Conservation (phyloP, 2,888 invertebrate genomes). For the Polymixis lichenea region DNA sequence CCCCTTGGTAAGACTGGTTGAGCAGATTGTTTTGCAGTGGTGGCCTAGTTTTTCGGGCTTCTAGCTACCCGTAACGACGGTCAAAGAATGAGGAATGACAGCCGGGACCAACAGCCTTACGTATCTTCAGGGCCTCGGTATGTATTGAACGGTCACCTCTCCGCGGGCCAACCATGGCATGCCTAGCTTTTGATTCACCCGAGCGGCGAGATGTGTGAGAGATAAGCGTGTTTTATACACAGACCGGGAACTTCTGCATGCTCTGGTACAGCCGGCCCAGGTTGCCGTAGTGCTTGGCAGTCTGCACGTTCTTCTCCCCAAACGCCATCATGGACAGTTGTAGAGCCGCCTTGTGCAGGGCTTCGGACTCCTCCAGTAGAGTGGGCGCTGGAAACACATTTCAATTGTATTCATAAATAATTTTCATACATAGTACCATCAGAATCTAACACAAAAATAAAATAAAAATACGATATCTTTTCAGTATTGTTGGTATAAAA, state of each 20-base stretch:
- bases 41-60: too few species aligned
- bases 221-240: background rate
- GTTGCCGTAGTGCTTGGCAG: conserved; percentile 99
- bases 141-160: background rate
- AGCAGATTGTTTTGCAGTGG: too few species aligned
- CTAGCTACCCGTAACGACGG: too few species aligned
- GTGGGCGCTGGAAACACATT: conserved; percentile 83
- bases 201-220: background rate
- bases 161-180: too few species aligned
- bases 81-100: too few species aligned
- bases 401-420: background rate
- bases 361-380: conserved; percentile 94
- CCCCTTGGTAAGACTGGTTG: too few species aligned
- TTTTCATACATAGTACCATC: too few species aligned
- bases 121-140: background rate
- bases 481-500: too few species aligned
- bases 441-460: too few species aligned
- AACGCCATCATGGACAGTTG: conserved; percentile 95
- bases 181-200: too few species aligned
- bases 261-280: conserved; percentile 98
- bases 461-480: too few species aligned
- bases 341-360: conserved; percentile 95
- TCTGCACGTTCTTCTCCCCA: conserved; percentile 98
- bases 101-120: background rate
- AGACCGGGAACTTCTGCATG: conserved; percentile 95